These are phyloP conservation scores for Larimichthys crocea DNA, from an alignment of 2,113 vertebrate genomes.

Conservation along the genomic window DNA sequence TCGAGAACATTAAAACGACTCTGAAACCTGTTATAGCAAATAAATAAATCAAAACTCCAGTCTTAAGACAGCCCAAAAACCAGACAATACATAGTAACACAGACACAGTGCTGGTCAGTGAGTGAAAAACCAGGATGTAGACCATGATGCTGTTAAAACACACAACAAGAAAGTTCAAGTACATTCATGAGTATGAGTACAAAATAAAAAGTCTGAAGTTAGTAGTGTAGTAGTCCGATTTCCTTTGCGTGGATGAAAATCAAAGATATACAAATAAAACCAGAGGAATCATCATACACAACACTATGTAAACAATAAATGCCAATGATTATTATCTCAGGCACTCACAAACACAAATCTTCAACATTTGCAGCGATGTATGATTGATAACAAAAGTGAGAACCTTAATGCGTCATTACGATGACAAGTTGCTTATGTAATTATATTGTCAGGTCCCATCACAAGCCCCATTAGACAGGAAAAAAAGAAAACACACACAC, in stretches of 20 bases:
- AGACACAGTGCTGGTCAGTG: conserved; percentile 40
- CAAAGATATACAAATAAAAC: conserved; percentile 90
- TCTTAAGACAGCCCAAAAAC: conserved; percentile 48
- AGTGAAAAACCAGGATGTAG: conserved; percentile 51
- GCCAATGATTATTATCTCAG: conserved; percentile 22
- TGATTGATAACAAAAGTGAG: conserved; percentile 31
- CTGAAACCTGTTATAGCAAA: conserved; percentile 29
- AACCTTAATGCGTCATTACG: conserved; percentile 45
- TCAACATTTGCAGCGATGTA: conserved; percentile 18
- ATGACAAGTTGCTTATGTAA: conserved; percentile 48
- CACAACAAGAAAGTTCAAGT: conserved; percentile 77
- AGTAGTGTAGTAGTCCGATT: conserved; percentile 60
- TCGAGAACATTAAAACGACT: not conserved
- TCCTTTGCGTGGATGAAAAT: conserved; percentile 68
- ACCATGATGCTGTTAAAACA: conserved; percentile 25
- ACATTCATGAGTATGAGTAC: conserved; percentile 50
- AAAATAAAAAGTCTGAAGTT: conserved; percentile 46
- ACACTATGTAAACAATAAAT: conserved; percentile 78
- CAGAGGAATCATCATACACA: conserved; percentile 72
- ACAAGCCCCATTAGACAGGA: conserved; percentile 52
- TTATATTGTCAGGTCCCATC: conserved; percentile 68
- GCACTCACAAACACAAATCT: conserved; percentile 8
- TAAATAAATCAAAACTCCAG: conserved; percentile 72
- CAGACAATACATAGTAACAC: conserved; percentile 13
- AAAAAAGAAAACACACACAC: conserved; percentile 14